Evolutionary conservation across 1,140 invertebrate species (phyloP).

Genomic region (Melanaphis sacchari): DNA sequence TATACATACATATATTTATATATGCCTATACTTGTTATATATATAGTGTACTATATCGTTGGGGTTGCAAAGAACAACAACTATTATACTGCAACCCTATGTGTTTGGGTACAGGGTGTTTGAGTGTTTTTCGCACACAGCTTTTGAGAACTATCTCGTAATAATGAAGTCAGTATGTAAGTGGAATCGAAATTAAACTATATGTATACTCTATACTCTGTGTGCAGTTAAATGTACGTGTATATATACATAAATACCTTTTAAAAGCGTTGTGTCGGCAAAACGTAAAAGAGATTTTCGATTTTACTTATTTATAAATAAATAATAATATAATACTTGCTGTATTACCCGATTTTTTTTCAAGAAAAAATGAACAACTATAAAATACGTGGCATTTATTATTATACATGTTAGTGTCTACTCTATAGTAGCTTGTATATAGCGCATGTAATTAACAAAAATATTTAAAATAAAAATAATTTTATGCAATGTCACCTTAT

Average conservation of each 20-base stretch:
- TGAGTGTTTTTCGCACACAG: background rate
- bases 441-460: background rate
- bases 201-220: background rate
- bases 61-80: background rate
- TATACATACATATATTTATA: too few relatives aligned
- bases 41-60: background rate
- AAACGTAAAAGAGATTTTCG: background rate
- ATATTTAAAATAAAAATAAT: background rate
- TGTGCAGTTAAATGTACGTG: background rate
- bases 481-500: background rate
- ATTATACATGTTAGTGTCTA: background rate
- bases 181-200: background rate
- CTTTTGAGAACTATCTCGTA: background rate
- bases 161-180: background rate
- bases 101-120: background rate
- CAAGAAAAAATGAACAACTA: background rate
- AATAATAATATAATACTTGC: too few relatives aligned
- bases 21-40: background rate
- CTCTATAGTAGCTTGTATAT: too few relatives aligned
- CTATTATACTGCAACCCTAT: background rate
- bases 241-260: background rate
- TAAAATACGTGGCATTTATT: background rate
- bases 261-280: background rate
- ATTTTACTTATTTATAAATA: background rate
- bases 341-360: too few relatives aligned